Evolutionary conservation across 2,888 invertebrate species (phyloP), one percentile per base, ranked within the genome.

Genomic region (Diogma glabrata): DNA sequence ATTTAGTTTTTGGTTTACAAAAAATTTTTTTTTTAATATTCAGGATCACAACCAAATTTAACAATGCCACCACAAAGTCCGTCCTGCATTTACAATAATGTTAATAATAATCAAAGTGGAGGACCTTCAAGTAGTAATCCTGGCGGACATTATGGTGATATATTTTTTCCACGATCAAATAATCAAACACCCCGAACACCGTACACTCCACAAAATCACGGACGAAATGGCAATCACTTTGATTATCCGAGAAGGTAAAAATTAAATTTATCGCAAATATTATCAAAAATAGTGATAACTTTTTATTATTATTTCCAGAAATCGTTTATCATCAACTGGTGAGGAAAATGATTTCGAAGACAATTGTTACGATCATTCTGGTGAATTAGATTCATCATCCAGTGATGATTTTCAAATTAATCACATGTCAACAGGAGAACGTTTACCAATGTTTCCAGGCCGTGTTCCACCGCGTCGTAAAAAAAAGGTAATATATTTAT

Each of bases 391-490:
- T 60, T 36, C 22, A 9, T 64, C 68, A 59, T 67, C 67, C 60
- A 66, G 66, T 66, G 69, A 68, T 57, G 68, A 70, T 58, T 62
- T 65, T 56, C 69, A 69, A 55, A 68, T 63, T 57, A 67, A 67
- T 56, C 69, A 65, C 57, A 66, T 67, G 56, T 68, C 68, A 45
- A 67, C 66, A 30, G 65, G 70, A 26, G 70, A 70, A 52, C 65
- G 66, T 30, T 57, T 70, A n/a, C 67, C 69, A 60, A 70, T 69
- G 61, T 70, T 70, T 57, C 66, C 63, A 53, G 70, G 70, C 51
- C 64, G 69, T 55, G 67, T 70, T 60, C 70, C 70, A 57, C 68
- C 67, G 38, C 64, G 67, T 51, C 69, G 69, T 59, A 69, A 69
- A 64, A 69, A 68, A 58, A 24, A 49, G 19, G 64, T 62, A 54